Evolutionary conservation across 1,140 invertebrate genomes (phyloP).

Genomic region (Dendroctonus valens): DNA sequence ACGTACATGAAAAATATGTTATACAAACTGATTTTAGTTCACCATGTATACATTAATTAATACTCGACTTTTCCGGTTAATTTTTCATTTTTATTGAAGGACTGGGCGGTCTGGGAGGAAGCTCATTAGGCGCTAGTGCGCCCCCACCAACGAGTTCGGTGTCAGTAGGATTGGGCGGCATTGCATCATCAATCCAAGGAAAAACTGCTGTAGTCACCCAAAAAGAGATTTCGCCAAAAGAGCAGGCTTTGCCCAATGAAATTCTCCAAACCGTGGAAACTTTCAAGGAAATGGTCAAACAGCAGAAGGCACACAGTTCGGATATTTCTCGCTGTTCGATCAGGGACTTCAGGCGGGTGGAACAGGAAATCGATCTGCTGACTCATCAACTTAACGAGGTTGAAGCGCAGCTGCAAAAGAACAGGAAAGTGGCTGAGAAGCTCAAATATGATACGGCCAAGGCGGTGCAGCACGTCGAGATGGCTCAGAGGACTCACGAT

Average conservation of each 20-base stretch:
- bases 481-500: constrained; percentile 76
- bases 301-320: constrained; percentile 75
- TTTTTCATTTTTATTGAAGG: not conserved
- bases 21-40: not conserved
- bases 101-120: constrained; percentile 33
- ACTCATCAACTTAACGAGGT: constrained; percentile 53
- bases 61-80: constrained; percentile 2
- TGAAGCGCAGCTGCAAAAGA: constrained; percentile 60
- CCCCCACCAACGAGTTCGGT: constrained; percentile 45
- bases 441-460: constrained; percentile 72
- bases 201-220: constrained; percentile 54
- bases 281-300: constrained; percentile 77
- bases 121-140: constrained; percentile 33
- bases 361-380: constrained; percentile 45
- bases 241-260: constrained; percentile 72
- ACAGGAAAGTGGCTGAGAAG: constrained; percentile 66
- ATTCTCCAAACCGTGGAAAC: constrained; percentile 53
- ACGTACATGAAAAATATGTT: no score
- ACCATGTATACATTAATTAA: not conserved
- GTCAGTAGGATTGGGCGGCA: constrained; percentile 62
- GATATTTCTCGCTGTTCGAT: constrained; percentile 67
- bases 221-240: constrained; percentile 64
- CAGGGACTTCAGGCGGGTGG: constrained; percentile 45
- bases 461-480: constrained; percentile 72
- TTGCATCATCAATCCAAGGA: constrained; percentile 59